A percentile compares a stretch with the other conserved stretches of the same genome.
These are phyloP conservation scores for Acholoe squamosa DNA, from an alignment of 2,888 invertebrate genomes.

Conservation along the genomic window DNA sequence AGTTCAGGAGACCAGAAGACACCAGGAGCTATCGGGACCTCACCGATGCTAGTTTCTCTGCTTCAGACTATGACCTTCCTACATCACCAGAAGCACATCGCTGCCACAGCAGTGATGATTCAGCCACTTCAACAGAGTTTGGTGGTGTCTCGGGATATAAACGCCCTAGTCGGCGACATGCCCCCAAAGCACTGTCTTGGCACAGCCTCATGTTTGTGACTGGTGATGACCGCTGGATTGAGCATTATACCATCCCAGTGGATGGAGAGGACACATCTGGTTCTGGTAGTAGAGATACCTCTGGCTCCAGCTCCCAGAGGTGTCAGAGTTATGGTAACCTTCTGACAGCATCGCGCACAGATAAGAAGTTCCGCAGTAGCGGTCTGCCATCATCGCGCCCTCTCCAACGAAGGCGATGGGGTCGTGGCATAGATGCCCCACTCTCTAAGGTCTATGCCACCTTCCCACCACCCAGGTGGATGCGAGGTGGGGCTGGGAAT, in stretches of 20 bases:
- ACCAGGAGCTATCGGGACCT: background rate
- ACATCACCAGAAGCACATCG: background rate
- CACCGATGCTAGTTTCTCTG: constrained; percentile 22
- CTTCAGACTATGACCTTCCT: constrained; percentile 33
- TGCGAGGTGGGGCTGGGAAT: background rate
- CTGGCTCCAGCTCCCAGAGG: background rate
- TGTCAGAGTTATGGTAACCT: constrained; percentile 23
- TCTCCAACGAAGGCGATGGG: background rate
- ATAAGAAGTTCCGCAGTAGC: constrained; percentile 14
- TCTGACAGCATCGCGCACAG: background rate
- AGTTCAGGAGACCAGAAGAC: too few relatives aligned
- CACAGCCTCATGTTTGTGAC: constrained; percentile 55
- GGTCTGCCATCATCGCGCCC: constrained; percentile 17
- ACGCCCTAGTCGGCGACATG: background rate
- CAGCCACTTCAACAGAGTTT: constrained; percentile 28
- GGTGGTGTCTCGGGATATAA: background rate
- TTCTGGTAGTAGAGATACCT: background rate
- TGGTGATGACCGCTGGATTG: constrained; percentile 44
- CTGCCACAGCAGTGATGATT: constrained; percentile 42
- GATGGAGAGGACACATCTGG: background rate
- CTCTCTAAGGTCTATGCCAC: constrained; percentile 44
- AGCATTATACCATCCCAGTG: background rate
- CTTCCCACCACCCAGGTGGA: constrained; percentile 58
- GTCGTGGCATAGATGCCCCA: background rate
- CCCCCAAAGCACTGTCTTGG: constrained; percentile 39